These are phyloP conservation scores for Pollenia angustigena DNA, from an alignment of 2,888 invertebrate genomes.

Conservation along the genomic window DNA sequence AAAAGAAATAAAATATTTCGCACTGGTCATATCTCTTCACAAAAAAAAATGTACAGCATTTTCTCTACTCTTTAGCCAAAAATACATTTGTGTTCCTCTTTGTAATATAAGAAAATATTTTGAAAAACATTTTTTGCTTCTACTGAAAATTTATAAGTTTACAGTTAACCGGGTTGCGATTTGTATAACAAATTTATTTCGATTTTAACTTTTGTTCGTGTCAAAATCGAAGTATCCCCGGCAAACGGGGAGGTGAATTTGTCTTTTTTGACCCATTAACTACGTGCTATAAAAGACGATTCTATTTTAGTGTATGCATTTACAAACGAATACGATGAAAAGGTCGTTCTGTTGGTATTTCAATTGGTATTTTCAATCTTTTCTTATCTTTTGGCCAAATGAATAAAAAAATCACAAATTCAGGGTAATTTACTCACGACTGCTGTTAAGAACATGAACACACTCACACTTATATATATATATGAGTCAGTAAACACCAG, in stretches of 20 bases:
- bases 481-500: conserved; percentile 11
- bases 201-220: no score
- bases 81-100: no score
- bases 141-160: no score
- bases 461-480: conserved; percentile 10
- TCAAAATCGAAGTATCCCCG: neutral
- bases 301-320: conserved; percentile 35
- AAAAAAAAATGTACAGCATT: no score
- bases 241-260: neutral
- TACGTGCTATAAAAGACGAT: conserved; percentile 39
- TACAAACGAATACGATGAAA: conserved; percentile 25
- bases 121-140: no score
- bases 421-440: conserved; percentile 29
- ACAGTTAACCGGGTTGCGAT: no score
- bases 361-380: no score
- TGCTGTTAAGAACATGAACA: conserved; percentile 35
- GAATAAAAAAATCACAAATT: conserved; percentile 55
- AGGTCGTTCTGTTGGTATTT: conserved; percentile 29
- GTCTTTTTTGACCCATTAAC: conserved; percentile 21
- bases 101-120: no score
- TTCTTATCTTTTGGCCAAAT: conserved; percentile 66
- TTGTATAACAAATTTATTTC: no score
- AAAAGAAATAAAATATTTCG: no score
- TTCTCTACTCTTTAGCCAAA: no score
- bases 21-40: no score